Percentiles rank a stretch among this genome's conserved stretches.
phyloP scores from a whole-genome alignment of 2,113 vertebrate species.

The Lathamus discolor region DNA sequence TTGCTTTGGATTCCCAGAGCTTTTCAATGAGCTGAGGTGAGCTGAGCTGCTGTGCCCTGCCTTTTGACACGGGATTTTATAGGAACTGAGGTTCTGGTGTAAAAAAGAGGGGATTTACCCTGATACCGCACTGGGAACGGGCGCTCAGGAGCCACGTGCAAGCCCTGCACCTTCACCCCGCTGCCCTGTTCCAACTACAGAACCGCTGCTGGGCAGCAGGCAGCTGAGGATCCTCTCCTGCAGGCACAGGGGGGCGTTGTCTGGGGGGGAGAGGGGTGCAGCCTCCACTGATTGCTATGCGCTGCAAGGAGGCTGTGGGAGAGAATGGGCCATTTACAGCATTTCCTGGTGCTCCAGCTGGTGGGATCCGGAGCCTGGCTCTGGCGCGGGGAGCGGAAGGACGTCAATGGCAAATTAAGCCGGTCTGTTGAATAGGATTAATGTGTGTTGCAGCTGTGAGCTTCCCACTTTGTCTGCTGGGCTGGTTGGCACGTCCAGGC shows the following conservation, averaged over 20 bases:
- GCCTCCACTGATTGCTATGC: constrained; percentile 8
- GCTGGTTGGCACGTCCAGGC: neutral
- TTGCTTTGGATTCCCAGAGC: neutral
- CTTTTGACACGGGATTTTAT: neutral
- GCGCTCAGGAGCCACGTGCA: neutral
- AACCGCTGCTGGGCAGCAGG: neutral
- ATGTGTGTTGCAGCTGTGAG: constrained; percentile 17
- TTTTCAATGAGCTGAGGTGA: neutral
- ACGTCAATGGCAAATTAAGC: constrained; percentile 42
- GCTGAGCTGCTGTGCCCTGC: neutral
- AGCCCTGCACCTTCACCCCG: neutral
- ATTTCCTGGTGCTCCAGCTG: constrained; percentile 56
- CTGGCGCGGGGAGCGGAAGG: neutral
- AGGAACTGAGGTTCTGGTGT: neutral
- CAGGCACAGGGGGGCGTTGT: neutral
- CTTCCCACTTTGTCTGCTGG: neutral
- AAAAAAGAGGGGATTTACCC: neutral
- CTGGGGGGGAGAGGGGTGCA: neutral
- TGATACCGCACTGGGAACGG: fast-evolving
- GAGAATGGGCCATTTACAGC: constrained; percentile 31
- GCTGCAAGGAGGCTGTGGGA: neutral
- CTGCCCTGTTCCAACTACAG: neutral
- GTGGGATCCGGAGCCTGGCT: neutral
- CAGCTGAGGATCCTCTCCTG: neutral
- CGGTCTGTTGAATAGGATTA: neutral